Evolutionary conservation across 2,888 invertebrate species (phyloP).

Genomic region (Clepsis dumicolana): DNA sequence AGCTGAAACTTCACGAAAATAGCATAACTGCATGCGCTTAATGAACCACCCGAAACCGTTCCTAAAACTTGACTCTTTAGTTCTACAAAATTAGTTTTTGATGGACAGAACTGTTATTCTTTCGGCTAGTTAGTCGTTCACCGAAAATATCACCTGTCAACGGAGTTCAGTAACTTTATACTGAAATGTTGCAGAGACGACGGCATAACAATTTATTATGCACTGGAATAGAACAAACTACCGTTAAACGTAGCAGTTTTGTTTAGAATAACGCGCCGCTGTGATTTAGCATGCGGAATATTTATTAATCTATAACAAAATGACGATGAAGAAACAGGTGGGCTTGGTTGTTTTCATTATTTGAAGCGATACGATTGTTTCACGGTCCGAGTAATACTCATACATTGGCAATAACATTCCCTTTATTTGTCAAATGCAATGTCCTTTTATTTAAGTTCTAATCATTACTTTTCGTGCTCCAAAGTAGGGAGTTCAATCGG

Average conservation of each 20-base stretch:
- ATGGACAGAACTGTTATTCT: slow-evolving; percentile 75
- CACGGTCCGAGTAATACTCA: background rate
- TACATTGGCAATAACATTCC: background rate
- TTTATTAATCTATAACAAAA: slow-evolving; percentile 78
- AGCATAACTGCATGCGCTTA: slow-evolving; percentile 44
- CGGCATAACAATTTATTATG: slow-evolving; percentile 65
- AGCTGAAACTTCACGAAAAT: slow-evolving; percentile 25
- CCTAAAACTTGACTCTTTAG: slow-evolving; percentile 52
- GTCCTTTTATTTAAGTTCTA: background rate
- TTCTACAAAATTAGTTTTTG: slow-evolving; percentile 70
- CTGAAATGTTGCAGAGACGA: slow-evolving; percentile 73
- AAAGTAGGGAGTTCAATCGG: background rate
- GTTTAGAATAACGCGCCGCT: slow-evolving; percentile 66
- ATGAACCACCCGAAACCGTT: slow-evolving; percentile 51
- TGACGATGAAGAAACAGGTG: slow-evolving; percentile 52
- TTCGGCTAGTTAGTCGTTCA: slow-evolving; percentile 65
- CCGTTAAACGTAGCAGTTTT: slow-evolving; percentile 52
- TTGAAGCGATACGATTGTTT: slow-evolving; percentile 43
- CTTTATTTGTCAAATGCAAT: background rate
- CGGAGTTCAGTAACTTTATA: slow-evolving; percentile 73
- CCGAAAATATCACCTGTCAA: slow-evolving; percentile 75
- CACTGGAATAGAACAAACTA: slow-evolving; percentile 66
- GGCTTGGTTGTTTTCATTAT: slow-evolving; percentile 54
- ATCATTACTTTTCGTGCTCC: too few species aligned
- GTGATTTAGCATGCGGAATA: slow-evolving; percentile 70